Conservation (phyloP, 2,113 vertebrate species). For the Alligator mississippiensis region DNA sequence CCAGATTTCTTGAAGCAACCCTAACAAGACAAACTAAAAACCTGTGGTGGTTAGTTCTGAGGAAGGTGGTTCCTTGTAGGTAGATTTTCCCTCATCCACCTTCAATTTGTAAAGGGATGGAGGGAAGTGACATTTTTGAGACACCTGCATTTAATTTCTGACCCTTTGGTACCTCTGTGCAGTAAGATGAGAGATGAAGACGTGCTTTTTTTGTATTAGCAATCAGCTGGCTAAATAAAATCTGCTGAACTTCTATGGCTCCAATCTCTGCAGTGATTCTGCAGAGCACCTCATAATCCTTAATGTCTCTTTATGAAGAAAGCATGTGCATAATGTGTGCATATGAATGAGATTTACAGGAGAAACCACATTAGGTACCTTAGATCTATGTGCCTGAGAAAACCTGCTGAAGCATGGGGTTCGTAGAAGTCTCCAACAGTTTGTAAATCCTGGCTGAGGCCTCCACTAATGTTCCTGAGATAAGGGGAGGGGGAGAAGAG, state of each 20-base stretch:
- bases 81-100: too few species aligned
- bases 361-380: slow-evolving; percentile 10
- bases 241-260: not conserved
- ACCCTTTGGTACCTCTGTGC: too few species aligned
- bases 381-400: not conserved
- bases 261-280: not conserved
- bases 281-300: not conserved
- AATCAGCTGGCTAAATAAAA: not conserved
- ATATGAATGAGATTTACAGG: slow-evolving; percentile 38
- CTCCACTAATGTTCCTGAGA: slow-evolving; percentile 70
- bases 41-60: not conserved
- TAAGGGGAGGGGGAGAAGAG: slow-evolving; percentile 61
- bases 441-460: slow-evolving; percentile 62
- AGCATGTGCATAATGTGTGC: slow-evolving; percentile 15
- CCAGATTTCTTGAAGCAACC: not conserved
- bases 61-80: not conserved
- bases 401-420: not conserved
- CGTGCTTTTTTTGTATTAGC: not conserved
- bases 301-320: not conserved
- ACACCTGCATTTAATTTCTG: too few species aligned
- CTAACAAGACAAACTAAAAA: not conserved
- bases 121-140: not conserved
- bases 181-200: not conserved
- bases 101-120: not conserved
- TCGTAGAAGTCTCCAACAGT: slow-evolving; percentile 46